Percentiles rank a stretch among this genome's conserved stretches.
These are phyloP conservation scores for Callipepla squamata DNA, from an alignment of 2,113 vertebrate genomes.

Conservation along the genomic window DNA sequence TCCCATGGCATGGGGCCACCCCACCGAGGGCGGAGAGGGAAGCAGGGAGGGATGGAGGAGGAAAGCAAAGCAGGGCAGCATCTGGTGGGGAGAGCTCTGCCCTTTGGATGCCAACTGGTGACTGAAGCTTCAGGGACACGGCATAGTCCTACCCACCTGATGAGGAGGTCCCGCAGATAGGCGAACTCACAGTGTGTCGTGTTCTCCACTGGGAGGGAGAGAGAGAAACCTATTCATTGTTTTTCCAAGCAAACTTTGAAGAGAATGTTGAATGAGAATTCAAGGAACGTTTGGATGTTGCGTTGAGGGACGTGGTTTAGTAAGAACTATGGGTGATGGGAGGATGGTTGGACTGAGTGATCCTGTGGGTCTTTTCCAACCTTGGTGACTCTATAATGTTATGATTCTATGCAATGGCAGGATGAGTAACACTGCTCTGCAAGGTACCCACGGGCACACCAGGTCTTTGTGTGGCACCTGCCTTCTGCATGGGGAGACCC, in stretches of 20 bases:
- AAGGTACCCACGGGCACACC: background rate
- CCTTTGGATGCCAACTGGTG: conserved; percentile 9
- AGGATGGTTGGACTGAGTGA: too few species aligned
- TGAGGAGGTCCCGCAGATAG: conserved; percentile 96
- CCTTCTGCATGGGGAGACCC: background rate
- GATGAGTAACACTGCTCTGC: background rate
- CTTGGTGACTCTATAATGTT: too few species aligned
- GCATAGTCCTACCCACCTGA: conserved; percentile 83
- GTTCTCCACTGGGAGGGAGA: conserved; percentile 89
- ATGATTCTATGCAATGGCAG: background rate
- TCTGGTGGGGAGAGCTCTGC: background rate
- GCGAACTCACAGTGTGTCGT: conserved; percentile 97
- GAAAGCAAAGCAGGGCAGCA: background rate
- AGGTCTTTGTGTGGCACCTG: background rate
- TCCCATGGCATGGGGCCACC: accelerated
- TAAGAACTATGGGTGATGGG: too few species aligned
- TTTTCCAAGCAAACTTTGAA: background rate
- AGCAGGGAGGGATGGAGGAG: background rate
- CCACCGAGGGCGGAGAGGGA: background rate
- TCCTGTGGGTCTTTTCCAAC: too few species aligned
- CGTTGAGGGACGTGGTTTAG: too few species aligned
- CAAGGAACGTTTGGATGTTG: too few species aligned
- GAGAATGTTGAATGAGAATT: background rate
- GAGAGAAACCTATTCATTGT: background rate
- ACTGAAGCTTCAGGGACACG: background rate